A percentile compares a stretch with the other conserved stretches of the same genome.
Conservation (phyloP, 2,888 invertebrate genomes). For the Caenorhabditis auriculariae region DNA sequence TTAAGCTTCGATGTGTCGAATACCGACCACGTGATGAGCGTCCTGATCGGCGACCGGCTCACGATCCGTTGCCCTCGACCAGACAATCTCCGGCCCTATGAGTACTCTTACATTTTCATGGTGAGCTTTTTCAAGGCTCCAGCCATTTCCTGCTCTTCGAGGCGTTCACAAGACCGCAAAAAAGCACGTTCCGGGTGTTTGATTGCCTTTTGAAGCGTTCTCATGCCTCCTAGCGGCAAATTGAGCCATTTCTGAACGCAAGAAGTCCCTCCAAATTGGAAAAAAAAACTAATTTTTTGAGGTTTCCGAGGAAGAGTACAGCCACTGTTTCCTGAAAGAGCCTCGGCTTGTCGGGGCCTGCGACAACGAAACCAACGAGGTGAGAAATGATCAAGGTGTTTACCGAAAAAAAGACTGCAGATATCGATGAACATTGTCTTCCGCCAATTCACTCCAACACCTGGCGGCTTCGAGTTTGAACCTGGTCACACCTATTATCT, state of each 20-base stretch:
- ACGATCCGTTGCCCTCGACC: slow-evolving; percentile 56
- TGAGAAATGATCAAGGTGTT: slow-evolving; percentile 3
- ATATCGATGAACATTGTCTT: slow-evolving; percentile 59
- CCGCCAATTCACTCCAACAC: slow-evolving; percentile 60
- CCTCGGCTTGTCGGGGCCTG: slow-evolving; percentile 38
- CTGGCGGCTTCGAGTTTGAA: slow-evolving; percentile 57
- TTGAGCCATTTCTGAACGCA: too few relatives aligned
- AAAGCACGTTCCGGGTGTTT: too few relatives aligned
- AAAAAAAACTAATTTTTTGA: slow-evolving; percentile 12
- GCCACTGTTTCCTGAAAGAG: slow-evolving; percentile 33
- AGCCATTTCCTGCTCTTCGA: too few relatives aligned
- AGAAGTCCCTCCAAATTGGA: too few relatives aligned
- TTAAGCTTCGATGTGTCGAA: slow-evolving; percentile 59
- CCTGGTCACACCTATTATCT: slow-evolving; percentile 59
- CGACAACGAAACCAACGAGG: slow-evolving; percentile 34
- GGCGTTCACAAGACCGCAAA: too few relatives aligned
- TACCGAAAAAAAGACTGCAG: slow-evolving; percentile 8
- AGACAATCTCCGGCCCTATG: slow-evolving; percentile 34
- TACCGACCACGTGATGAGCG: slow-evolving; percentile 58
- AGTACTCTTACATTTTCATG: slow-evolving; percentile 58
- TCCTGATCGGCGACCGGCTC: slow-evolving; percentile 56
- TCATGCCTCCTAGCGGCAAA: too few relatives aligned
- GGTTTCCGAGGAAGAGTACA: slow-evolving; percentile 45
- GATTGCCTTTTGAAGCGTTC: too few relatives aligned
- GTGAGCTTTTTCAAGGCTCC: too few relatives aligned